Evolutionary conservation across 2,888 invertebrate genomes (phyloP).

Genomic region (Ditula angustiorana): DNA sequence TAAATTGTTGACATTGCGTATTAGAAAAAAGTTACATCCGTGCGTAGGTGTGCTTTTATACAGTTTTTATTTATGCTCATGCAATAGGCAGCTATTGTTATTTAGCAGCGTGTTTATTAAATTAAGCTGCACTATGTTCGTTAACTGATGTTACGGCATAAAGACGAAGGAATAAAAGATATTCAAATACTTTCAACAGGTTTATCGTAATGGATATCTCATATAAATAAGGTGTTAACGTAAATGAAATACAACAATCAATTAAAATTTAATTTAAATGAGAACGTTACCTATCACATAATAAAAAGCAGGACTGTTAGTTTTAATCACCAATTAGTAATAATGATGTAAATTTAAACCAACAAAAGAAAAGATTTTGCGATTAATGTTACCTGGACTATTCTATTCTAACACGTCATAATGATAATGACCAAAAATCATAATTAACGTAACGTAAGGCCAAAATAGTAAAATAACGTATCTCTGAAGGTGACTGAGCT

Average conservation of each 20-base stretch:
- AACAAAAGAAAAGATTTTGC: not conserved
- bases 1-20: not conserved
- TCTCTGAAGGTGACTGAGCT: slow-evolving; percentile 19
- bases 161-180: not conserved
- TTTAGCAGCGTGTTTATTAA: not conserved
- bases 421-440: not conserved
- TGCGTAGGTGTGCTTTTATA: not conserved
- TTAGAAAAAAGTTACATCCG: not conserved
- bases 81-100: not conserved
- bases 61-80: not conserved
- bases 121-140: not conserved
- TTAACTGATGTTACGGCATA: not conserved
- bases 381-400: slow-evolving; percentile 4
- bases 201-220: slow-evolving; percentile 3
- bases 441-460: slow-evolving; percentile 10
- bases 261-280: not conserved
- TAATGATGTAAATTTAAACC: not conserved
- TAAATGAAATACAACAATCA: not conserved
- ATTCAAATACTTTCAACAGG: not conserved
- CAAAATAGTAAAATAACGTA: slow-evolving; percentile 16
- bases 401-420: not conserved
- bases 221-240: not conserved
- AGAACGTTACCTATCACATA: slow-evolving; percentile 1
- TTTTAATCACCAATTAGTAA: slow-evolving; percentile 2
- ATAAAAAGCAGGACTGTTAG: not conserved